Evolutionary conservation across 2,888 invertebrate species (phyloP), one percentile per base, ranked within the genome.

Genomic region (Sylvicola cinctus): DNA sequence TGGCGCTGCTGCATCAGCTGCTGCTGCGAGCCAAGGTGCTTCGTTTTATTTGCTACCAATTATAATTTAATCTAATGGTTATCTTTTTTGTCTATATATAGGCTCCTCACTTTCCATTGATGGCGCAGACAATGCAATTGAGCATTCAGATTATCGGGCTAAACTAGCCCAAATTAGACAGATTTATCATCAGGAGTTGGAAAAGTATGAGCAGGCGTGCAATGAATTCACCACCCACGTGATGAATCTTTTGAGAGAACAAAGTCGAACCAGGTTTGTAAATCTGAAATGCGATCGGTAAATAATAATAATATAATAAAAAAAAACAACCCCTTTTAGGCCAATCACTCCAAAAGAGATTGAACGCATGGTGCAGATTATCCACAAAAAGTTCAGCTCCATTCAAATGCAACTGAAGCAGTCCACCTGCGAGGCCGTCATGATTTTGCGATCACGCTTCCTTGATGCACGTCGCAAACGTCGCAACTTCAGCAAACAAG

Each of bases 171-270:
- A 98, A 65, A 98, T 98, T 57, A 72, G 98, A 40, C 88, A 90
- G 63, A 96, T 98, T 49, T 98, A 99, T 63, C 95, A 96, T 61
- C 90, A 93, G 62, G 98, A 98, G 62, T 62, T 99, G 51, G 93
- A 95, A 62, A 98, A 98, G 68, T 98, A 99, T 55, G 95, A 98
- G 65, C 95, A 96, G 70, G 96, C 96, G n/a, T 98, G 98, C 66
- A 91, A 90, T 60, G 96, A 99, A 66, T 98, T 98, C 62, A 98
- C 98, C 38, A 96, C 95, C n/a, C 98, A 99, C 63, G 98, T 99
- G 44, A 88, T 95, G 83, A 96, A 96, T 61, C 65, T 96, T 47
- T 67, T 96, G 42, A 66, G 93, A 37, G 91, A 96, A 61, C 93
- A 96, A 65, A 88, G 88, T 51, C 81, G 93, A 50, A 96, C 95